These are phyloP conservation scores for Lamprotornis superbus DNA, from an alignment of 2,113 vertebrate species.

Conservation along the genomic window DNA sequence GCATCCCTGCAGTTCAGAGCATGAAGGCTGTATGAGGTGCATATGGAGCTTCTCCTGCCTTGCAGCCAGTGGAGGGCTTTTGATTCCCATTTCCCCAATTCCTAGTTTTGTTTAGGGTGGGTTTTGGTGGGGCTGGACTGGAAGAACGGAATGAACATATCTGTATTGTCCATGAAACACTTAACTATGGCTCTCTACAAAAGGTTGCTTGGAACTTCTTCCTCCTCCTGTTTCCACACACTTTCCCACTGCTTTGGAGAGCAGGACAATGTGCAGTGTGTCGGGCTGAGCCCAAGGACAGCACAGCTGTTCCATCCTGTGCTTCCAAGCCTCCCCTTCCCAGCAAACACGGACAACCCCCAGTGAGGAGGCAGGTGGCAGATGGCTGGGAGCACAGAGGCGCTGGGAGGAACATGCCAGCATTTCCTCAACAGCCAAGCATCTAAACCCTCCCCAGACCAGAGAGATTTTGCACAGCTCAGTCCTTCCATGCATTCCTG, in stretches of 20 bases:
- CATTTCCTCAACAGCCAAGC: neutral
- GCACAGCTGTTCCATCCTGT: neutral
- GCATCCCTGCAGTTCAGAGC: neutral
- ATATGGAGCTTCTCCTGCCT: neutral
- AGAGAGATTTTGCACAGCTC: neutral
- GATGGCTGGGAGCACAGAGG: neutral
- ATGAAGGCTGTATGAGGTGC: neutral
- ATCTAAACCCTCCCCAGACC: fast-evolving
- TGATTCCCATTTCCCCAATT: neutral
- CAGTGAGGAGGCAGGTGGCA: neutral
- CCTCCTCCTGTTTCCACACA: neutral
- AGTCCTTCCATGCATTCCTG: fast-evolving
- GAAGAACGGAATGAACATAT: fast-evolving
- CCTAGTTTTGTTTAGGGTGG: neutral
- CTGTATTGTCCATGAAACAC: neutral
- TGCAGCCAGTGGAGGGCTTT: neutral
- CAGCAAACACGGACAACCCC: fast-evolving
- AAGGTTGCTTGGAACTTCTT: neutral
- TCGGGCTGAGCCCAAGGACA: neutral
- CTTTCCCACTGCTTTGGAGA: neutral
- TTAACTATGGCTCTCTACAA: neutral
- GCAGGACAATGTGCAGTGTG: neutral
- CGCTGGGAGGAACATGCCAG: neutral
- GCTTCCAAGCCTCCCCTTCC: neutral
- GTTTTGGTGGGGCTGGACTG: neutral